Base-by-base conservation (phyloP, 2,113 vertebrate species). In the Rhadina sibilatrix region DNA sequence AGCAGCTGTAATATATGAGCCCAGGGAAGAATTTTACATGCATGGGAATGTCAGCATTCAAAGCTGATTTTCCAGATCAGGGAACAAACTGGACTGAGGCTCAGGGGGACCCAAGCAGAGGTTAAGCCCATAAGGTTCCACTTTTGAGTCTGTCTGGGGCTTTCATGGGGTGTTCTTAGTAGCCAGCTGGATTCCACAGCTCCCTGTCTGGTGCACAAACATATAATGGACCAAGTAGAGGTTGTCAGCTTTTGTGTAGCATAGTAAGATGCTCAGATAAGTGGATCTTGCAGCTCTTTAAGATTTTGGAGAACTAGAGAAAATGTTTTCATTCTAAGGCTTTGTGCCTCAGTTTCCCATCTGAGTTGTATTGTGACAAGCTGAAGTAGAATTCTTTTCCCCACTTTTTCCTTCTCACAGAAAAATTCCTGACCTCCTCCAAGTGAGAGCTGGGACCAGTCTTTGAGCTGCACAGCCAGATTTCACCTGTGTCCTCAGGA, bases 341-440 rank as follows among this genome's bases (percentile, higher is more conserved):
- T 52, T 75, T 5, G 3, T 49, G 28, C 19, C 35, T 79, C 17
- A 8, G 35, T 79, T 83, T 87, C 35, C 22, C 27, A 50, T 70
- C 30, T 40, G 14, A 75, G 46, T 23, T 7, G 0, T 33, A 38
- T 4, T 5, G 2, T 49, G 42, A 57, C 0, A 0, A 69, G 30
- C 23, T 47, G 44, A 64, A 65, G 57, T 38, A 46, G 14, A 52
- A 35, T 17, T 54, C 27, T 77, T 28, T 5, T 6, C 20, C 28
- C 4, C 1, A 6, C 3, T 50, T 70, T 19, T 65, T 38, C 27
- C 23, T 50, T 91, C 46, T 65, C 40, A 31, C 17, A 46, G 21
- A 81, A 21, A 46, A 85, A 14, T 7, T 46, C 28, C 47, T 65
- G 33, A 21, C 15, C 2, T 60, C 24, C 8, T 76, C 28, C 35